Evolutionary conservation across 2,797 vertebrate species (phyloP).

Genomic region (Chiroxiphia lanceolata): DNA sequence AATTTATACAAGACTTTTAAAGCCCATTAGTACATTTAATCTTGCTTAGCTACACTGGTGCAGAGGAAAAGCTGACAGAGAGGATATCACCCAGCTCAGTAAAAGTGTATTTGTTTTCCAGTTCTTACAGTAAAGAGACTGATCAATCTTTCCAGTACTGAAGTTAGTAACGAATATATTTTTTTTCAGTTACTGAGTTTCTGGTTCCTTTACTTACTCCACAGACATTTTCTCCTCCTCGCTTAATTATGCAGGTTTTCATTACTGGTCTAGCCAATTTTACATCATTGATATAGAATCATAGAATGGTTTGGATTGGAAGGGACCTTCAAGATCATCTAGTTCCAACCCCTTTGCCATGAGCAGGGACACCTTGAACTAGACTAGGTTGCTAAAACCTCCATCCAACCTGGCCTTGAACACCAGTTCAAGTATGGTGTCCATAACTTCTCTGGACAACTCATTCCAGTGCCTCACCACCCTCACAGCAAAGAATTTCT

Average conservation of each 20-base stretch:
- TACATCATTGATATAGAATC: background rate
- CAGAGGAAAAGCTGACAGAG: background rate
- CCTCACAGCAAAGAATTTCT: background rate
- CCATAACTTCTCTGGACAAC: background rate
- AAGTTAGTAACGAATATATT: background rate
- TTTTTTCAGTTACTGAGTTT: background rate
- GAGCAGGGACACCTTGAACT: background rate
- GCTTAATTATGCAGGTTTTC: background rate
- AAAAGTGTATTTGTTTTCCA: background rate
- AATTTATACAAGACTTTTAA: background rate
- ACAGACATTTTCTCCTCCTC: rapidly evolving
- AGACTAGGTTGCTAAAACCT: background rate
- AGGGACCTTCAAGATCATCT: background rate
- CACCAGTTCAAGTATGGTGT: background rate
- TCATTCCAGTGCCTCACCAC: background rate
- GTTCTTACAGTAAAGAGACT: background rate
- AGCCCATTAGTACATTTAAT: background rate
- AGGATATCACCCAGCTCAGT: background rate
- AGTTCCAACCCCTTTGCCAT: background rate
- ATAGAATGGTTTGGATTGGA: background rate
- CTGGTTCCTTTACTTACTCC: background rate
- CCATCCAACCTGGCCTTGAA: background rate
- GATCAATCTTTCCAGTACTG: background rate
- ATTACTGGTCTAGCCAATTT: background rate
- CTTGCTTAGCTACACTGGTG: background rate